phyloP scores from a whole-genome alignment of 2,797 vertebrate species.

The Dallia pectoralis region DNA sequence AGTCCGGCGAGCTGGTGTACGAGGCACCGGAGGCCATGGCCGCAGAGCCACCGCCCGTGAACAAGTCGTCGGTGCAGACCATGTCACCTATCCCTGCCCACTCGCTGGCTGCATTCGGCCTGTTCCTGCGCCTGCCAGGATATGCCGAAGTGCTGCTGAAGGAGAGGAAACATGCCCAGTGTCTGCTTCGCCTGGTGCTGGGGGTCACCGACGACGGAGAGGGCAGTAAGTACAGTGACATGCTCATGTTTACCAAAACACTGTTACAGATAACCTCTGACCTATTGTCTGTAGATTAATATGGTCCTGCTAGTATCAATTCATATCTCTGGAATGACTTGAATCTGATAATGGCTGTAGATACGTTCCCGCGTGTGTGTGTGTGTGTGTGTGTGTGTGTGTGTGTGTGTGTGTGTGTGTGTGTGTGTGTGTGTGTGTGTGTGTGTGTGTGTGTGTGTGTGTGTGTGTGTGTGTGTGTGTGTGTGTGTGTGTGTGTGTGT shows the following conservation, averaged over 20 bases:
- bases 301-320: too few relatives aligned
- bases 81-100: slow-evolving; percentile 98
- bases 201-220: slow-evolving; percentile 98
- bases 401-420: too few relatives aligned
- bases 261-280: neutral
- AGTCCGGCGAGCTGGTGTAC: slow-evolving; percentile 94
- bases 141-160: slow-evolving; percentile 98
- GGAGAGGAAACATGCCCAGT: slow-evolving; percentile 98
- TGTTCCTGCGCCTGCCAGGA: slow-evolving; percentile 95
- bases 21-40: slow-evolving; percentile 95
- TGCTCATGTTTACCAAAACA: neutral
- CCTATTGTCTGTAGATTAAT: too few relatives aligned
- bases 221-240: slow-evolving; percentile 86
- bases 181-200: slow-evolving; percentile 93
- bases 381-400: too few relatives aligned
- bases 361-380: too few relatives aligned
- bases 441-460: too few relatives aligned
- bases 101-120: slow-evolving; percentile 95
- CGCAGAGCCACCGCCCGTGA: slow-evolving; percentile 91
- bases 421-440: too few relatives aligned
- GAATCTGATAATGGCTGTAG: too few relatives aligned
- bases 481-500: too few relatives aligned
- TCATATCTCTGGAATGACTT: too few relatives aligned
- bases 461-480: too few relatives aligned
- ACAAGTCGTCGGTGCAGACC: slow-evolving; percentile 90